phyloP scores from a whole-genome alignment of 2,888 invertebrate genomes.

The Melieria picta region DNA sequence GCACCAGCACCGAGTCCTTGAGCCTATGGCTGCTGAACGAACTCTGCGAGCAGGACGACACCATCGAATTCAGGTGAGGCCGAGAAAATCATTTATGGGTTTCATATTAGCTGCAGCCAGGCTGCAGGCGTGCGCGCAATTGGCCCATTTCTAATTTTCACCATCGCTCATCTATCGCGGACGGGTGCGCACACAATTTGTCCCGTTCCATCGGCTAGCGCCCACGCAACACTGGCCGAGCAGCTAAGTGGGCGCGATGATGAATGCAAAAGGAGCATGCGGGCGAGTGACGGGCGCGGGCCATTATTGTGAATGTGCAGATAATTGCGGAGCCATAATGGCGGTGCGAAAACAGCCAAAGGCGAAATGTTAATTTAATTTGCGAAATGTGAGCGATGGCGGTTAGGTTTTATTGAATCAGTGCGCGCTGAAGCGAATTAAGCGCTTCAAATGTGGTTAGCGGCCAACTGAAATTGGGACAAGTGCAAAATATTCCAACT shows the following conservation, averaged over 20 bases:
- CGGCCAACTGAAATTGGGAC: not conserved
- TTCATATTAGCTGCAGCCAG: not conserved
- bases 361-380: constrained; percentile 15
- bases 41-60: constrained; percentile 52
- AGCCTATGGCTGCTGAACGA: constrained; percentile 56
- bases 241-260: not conserved
- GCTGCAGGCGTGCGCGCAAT: not conserved
- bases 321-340: constrained; percentile 21
- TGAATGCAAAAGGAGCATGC: too few species aligned
- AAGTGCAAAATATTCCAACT: not conserved
- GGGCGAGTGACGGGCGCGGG: too few species aligned
- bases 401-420: constrained; percentile 18
- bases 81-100: constrained; percentile 5
- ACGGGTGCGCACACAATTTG: not conserved
- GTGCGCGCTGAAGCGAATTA: constrained; percentile 4
- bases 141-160: not conserved
- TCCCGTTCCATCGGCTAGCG: not conserved
- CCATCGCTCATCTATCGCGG: not conserved
- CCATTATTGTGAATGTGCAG: constrained; percentile 1
- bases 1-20: constrained; percentile 40
- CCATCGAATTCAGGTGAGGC: constrained; percentile 55
- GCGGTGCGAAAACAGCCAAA: constrained; percentile 15
- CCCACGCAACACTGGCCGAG: not conserved
- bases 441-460: not conserved
- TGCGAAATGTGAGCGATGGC: not conserved